Percentiles rank a stretch among this genome's conserved stretches.
phyloP scores from a whole-genome alignment of 2,888 invertebrate genomes.

The Hypsopygia costalis region DNA sequence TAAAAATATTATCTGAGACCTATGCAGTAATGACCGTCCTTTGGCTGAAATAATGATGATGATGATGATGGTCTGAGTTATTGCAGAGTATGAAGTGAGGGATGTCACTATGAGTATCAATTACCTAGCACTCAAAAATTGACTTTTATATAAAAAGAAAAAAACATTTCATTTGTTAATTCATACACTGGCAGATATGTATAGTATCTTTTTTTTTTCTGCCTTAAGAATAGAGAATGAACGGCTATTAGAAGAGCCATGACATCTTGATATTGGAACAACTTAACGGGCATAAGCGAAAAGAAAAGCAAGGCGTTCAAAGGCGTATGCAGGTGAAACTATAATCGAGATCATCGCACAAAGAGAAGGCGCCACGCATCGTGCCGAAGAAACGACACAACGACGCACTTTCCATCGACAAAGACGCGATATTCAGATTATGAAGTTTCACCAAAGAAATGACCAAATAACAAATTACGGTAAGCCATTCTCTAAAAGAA shows the following conservation, averaged over 20 bases:
- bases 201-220: no score
- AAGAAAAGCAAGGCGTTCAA: constrained; percentile 32
- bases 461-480: neutral
- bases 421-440: constrained; percentile 50
- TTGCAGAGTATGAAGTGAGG: no score
- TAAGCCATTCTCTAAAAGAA: neutral
- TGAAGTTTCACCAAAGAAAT: constrained; percentile 35
- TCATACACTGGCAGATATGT: no score
- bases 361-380: constrained; percentile 50
- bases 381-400: constrained; percentile 43
- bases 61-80: no score
- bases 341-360: constrained; percentile 55
- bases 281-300: constrained; percentile 18
- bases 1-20: no score
- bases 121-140: no score
- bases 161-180: no score
- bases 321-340: constrained; percentile 53
- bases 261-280: constrained; percentile 25
- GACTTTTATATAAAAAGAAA: no score
- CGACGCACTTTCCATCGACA: constrained; percentile 53
- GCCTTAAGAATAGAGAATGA: no score
- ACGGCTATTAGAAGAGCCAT: constrained; percentile 23
- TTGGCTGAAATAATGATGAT: no score
- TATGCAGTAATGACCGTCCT: no score
- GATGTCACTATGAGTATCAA: no score